phyloP scores from a whole-genome alignment of 2,797 vertebrate genomes.

The Manis crassicaudata region DNA sequence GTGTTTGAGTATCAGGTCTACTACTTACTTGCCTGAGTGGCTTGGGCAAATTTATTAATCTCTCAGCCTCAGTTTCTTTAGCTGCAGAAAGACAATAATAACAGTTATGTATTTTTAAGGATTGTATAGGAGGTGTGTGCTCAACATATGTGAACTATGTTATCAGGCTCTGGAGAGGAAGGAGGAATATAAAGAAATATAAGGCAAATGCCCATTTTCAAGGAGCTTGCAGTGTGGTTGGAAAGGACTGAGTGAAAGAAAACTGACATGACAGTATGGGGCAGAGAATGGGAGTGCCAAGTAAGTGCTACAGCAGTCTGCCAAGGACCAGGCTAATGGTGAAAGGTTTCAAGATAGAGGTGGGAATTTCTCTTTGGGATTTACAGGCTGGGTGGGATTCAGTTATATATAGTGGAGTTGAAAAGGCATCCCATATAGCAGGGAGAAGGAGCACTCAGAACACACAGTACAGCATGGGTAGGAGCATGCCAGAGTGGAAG shows the following conservation, averaged over 20 bases:
- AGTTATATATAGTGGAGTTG: neutral
- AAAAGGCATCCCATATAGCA: neutral
- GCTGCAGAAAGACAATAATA: slow-evolving; percentile 30
- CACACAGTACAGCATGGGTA: neutral
- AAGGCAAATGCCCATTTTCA: neutral
- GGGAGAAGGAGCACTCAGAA: neutral
- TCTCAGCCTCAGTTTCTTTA: slow-evolving; percentile 15
- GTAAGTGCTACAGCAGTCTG: neutral
- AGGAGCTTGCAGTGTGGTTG: neutral
- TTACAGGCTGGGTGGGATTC: slow-evolving; percentile 1
- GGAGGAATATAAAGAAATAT: neutral
- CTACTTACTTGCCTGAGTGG: neutral
- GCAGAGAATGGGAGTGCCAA: neutral
- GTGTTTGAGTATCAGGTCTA: neutral
- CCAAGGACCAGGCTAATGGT: neutral
- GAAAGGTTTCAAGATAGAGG: neutral
- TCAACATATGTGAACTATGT: neutral
- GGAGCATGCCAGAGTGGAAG: neutral
- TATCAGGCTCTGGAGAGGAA: neutral
- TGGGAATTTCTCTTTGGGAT: slow-evolving; percentile 26
- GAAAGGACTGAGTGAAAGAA: neutral
- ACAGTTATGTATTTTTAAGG: neutral
- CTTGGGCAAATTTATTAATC: slow-evolving; percentile 15
- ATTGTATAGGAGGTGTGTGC: neutral
- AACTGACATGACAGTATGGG: neutral